Evolutionary conservation across 2,797 vertebrate genomes (phyloP).

Genomic region (Benthosema pterotum): DNA sequence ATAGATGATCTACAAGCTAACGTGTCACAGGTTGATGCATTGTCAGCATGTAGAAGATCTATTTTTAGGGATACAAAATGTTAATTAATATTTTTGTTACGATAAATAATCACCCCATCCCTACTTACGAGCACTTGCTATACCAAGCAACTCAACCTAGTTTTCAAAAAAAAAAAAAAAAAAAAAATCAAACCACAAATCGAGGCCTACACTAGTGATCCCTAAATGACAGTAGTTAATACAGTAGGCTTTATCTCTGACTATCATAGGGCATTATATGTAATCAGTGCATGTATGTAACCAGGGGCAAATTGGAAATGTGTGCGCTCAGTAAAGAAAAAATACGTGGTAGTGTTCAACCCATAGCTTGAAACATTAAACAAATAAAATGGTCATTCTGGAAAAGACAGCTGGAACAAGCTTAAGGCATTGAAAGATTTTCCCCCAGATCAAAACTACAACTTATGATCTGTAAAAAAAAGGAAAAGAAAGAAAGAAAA

Average conservation of each 20-base stretch:
- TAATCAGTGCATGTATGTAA: constrained; percentile 9
- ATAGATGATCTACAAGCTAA: too few species aligned
- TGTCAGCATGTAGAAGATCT: too few species aligned
- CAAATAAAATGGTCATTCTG: constrained; percentile 25
- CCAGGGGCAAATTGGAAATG: constrained; percentile 10
- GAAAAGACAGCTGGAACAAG: constrained; percentile 49
- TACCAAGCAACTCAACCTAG: constrained; percentile 1
- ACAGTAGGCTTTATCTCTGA: constrained; percentile 2
- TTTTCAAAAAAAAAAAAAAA: constrained; percentile 19
- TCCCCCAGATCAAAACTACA: constrained; percentile 32
- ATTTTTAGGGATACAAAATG: too few species aligned
- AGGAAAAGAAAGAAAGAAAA: too few species aligned
- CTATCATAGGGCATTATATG: not conserved
- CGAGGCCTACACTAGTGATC: constrained; percentile 14
- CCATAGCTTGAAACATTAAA: constrained; percentile 30
- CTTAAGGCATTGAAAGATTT: constrained; percentile 64
- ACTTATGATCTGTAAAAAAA: constrained; percentile 44
- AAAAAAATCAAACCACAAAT: constrained; percentile 21
- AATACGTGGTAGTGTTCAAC: constrained; percentile 24
- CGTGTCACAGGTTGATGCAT: too few species aligned
- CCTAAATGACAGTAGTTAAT: constrained; percentile 23
- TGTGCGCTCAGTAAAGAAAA: not conserved
- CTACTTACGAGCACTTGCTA: not conserved
- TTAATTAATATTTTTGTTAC: too few species aligned
- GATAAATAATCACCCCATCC: too few species aligned